phyloP scores from a whole-genome alignment of 2,797 vertebrate genomes.

The Malurus splendens region DNA sequence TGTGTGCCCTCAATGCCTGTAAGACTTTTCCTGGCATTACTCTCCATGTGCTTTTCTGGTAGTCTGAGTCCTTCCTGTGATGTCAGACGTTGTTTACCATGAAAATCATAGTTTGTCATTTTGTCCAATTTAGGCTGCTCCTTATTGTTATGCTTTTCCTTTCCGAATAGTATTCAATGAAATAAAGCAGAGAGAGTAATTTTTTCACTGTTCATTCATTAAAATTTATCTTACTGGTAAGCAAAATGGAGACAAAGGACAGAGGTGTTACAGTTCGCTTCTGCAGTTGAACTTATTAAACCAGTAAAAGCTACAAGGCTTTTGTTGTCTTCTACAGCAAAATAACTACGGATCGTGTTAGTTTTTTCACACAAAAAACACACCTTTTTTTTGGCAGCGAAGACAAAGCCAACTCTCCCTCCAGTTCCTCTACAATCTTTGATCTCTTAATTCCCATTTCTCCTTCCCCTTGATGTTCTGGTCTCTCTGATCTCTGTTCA shows the following conservation, averaged over 20 bases:
- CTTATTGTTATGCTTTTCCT: background rate
- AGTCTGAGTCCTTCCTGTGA: background rate
- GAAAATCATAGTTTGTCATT: background rate
- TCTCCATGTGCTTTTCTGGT: background rate
- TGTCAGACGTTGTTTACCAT: background rate
- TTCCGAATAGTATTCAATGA: background rate
- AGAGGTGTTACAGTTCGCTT: background rate
- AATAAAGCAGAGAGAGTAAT: background rate
- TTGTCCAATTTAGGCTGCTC: background rate
- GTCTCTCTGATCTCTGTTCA: constrained; percentile 39
- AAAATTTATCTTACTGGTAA: background rate
- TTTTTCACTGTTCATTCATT: background rate
- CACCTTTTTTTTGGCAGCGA: constrained; percentile 35
- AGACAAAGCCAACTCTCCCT: constrained; percentile 41
- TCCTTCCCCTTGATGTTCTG: constrained; percentile 29
- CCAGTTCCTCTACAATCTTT: constrained; percentile 30
- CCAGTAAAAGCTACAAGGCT: background rate
- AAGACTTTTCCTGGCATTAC: background rate
- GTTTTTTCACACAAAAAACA: background rate
- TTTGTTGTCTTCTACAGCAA: background rate
- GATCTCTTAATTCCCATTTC: constrained; percentile 46
- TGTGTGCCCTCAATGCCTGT: background rate
- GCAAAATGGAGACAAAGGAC: background rate
- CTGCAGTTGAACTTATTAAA: background rate
- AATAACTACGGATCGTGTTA: background rate